Conservation (phyloP, 2,797 vertebrate genomes). For the Anas acuta region DNA sequence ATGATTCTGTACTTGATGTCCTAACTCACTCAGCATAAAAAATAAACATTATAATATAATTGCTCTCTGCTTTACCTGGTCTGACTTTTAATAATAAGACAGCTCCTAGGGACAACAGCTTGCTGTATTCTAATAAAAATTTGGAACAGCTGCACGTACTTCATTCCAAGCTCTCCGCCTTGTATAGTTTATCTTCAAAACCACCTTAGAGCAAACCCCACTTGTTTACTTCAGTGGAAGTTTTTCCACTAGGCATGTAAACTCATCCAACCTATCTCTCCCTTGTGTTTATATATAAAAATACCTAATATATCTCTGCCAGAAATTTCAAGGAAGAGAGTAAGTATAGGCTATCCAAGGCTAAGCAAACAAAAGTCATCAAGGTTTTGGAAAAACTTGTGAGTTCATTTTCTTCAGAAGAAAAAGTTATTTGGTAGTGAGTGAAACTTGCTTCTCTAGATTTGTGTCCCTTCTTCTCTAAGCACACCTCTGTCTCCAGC, state of each 20-base stretch:
- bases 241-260: constrained; percentile 55
- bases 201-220: constrained; percentile 28
- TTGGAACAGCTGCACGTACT: neutral
- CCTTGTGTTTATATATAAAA: constrained; percentile 51
- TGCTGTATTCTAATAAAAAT: constrained; percentile 3
- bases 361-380: constrained; percentile 23
- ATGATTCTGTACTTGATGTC: neutral
- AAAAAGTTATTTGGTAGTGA: neutral
- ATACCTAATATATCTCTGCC: constrained; percentile 47
- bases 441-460: neutral
- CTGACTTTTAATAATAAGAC: constrained; percentile 15
- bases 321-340: constrained; percentile 28
- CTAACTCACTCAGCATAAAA: neutral
- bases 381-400: constrained; percentile 15
- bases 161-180: constrained; percentile 8
- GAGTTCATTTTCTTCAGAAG: constrained; percentile 4
- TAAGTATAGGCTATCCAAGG: neutral
- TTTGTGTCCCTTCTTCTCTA: neutral
- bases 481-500: neutral
- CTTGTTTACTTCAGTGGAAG: constrained; percentile 56
- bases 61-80: constrained; percentile 29
- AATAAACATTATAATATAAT: constrained; percentile 7
- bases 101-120: neutral
- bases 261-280: constrained; percentile 29
- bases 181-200: constrained; percentile 51